Evolutionary conservation across 2,113 vertebrate genomes (phyloP).

Genomic region (Struthidea cinerea): DNA sequence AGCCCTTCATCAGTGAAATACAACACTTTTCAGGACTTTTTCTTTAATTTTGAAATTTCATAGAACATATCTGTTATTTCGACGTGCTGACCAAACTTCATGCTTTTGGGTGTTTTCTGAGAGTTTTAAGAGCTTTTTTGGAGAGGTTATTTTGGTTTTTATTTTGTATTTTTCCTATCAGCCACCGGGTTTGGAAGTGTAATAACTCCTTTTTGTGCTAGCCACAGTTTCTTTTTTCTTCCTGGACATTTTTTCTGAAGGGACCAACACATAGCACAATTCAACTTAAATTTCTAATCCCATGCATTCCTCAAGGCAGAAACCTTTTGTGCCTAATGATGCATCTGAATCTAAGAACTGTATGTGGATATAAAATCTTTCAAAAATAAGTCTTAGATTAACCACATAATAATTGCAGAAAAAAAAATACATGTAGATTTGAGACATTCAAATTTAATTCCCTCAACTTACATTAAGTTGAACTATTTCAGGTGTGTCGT

Average conservation of each 20-base stretch:
- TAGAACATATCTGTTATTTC: not conserved
- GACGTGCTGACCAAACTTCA: not conserved
- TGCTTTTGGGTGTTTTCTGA: not conserved
- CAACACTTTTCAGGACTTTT: not conserved
- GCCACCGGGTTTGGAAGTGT: not conserved
- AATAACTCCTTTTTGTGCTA: not conserved
- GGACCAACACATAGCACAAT: constrained; percentile 28
- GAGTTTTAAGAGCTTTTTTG: not conserved
- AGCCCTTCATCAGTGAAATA: not conserved
- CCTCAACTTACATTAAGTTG: constrained; percentile 56
- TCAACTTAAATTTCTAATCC: constrained; percentile 3
- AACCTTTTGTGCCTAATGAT: constrained; percentile 36
- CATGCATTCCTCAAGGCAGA: not conserved
- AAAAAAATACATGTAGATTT: not conserved
- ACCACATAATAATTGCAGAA: not conserved
- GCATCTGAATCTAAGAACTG: not conserved
- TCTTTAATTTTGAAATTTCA: not conserved
- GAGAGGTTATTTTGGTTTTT: not conserved
- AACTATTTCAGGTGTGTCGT: not conserved
- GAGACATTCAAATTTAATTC: not conserved
- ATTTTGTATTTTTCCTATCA: not conserved
- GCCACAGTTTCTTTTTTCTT: not conserved
- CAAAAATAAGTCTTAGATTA: not conserved
- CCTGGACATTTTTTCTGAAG: not conserved
- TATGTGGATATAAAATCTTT: not conserved